Base-by-base conservation (phyloP, 2,888 invertebrate genomes). In the Spicauda simplicius region DNA sequence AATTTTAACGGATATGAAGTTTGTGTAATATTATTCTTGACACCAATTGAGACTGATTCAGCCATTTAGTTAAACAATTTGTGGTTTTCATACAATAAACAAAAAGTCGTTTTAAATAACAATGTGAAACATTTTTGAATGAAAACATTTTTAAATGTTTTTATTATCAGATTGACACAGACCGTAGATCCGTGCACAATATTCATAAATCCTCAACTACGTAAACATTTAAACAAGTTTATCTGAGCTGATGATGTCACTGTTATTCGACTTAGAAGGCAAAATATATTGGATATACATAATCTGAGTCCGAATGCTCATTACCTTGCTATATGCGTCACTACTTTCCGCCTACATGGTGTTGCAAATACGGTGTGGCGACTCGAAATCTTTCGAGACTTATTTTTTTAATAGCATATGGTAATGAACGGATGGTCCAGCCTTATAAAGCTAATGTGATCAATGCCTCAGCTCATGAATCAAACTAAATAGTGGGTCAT, bases 171-270 rank as follows among this genome's bases (percentile, higher is more conserved):
- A 48, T 48, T 16, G 4, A 48, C 16, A 48, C 7, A n/a, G 30
- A 11, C 25, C 2, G 53, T 7, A 12, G 19, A 19, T 25, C 19
- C 48, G 16, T 59, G 25, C 33, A 20, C 33, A 19, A 11, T 3
- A 37, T 56, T 52, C 52, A 41, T 41, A 41, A 41, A 58, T 57
- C 64, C 53, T 59, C 25, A 30, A 65, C 53, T 54, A 65, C 73
- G 84, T 85, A 87, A 88, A 88, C 79, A 86, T 80, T 77, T 73
- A 76, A 75, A 79, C 81, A 84, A 83, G 71, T 84, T 78, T 71
- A 81, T 82, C 69, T 65, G 84, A 73, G 82, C 68, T 65, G 84
- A 72, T 92, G 91, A 92, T 91, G 85, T 92, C 91, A 91, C 72
- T 67, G 72, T 67, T 74, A 74, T 82, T 82, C 77, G 80, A 83